phyloP scores from a whole-genome alignment of 2,888 invertebrate genomes.

The Strigamia crassipes region DNA sequence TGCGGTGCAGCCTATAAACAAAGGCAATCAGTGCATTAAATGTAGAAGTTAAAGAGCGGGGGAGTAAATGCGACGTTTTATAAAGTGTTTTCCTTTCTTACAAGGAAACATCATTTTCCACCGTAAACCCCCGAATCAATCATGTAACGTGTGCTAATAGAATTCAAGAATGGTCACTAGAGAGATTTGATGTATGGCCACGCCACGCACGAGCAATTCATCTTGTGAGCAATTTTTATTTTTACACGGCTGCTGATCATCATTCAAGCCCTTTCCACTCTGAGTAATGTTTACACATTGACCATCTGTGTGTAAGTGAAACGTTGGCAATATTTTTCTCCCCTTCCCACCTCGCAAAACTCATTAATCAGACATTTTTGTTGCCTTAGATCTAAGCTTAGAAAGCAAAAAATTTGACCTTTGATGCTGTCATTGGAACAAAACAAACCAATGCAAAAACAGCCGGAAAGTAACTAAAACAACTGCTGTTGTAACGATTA shows the following conservation, averaged over 20 bases:
- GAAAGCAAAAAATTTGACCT: background rate
- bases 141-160: constrained; percentile 31
- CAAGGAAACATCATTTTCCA: background rate
- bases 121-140: constrained; percentile 9
- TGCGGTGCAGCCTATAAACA: background rate
- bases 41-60: background rate
- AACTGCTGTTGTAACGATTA: background rate
- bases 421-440: background rate
- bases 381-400: background rate
- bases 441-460: too few species aligned
- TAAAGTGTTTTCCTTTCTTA: constrained; percentile 27
- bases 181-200: constrained; percentile 14
- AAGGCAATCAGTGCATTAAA: constrained; percentile 26
- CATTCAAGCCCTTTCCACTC: constrained; percentile 31
- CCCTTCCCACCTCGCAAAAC: constrained; percentile 4
- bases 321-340: constrained; percentile 25
- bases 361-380: constrained; percentile 17
- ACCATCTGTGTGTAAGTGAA: constrained; percentile 34
- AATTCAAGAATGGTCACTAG: constrained; percentile 34
- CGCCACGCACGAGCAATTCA: background rate
- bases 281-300: constrained; percentile 22
- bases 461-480: too few species aligned
- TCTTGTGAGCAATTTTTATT: constrained; percentile 18
- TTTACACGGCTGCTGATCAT: constrained; percentile 27
- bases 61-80: constrained; percentile 8